phyloP scores from a whole-genome alignment of 2,888 invertebrate species.

The Rhagonycha lutea region DNA sequence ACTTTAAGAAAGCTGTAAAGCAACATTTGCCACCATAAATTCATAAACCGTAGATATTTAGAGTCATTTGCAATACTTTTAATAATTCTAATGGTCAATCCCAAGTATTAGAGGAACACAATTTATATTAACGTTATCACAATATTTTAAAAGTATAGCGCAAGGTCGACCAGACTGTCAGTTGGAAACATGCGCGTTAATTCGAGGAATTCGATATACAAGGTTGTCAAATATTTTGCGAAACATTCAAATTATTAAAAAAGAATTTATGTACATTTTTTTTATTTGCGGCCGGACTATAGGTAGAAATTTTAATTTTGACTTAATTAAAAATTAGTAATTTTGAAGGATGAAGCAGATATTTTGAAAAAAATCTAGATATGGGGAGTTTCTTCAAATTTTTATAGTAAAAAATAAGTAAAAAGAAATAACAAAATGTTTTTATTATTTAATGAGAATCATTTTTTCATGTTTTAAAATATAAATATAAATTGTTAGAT shows the following conservation, averaged over 20 bases:
- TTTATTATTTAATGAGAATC: too few species aligned
- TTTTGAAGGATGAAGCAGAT: too few species aligned
- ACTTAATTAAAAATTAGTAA: too few species aligned
- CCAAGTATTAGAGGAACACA: conserved; percentile 4
- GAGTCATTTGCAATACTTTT: neutral
- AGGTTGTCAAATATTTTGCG: neutral
- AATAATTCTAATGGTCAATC: neutral
- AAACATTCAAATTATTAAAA: neutral
- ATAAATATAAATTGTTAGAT: too few species aligned
- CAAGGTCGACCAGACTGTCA: conserved; percentile 23
- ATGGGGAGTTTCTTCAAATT: too few species aligned
- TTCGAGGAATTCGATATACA: neutral
- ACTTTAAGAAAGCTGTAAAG: conserved; percentile 7
- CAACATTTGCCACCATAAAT: conserved; percentile 22
- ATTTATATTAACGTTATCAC: conserved; percentile 17
- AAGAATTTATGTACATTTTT: neutral
- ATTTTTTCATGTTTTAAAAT: too few species aligned
- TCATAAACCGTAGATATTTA: neutral
- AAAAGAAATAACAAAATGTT: too few species aligned
- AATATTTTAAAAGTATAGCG: conserved; percentile 22
- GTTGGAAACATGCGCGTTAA: conserved; percentile 6
- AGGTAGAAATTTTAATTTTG: too few species aligned
- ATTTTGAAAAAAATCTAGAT: too few species aligned
- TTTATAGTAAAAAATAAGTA: too few species aligned
- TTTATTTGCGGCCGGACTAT: too few species aligned